Conservation (phyloP, 2,797 vertebrate genomes). For the Takifugu rubripes region DNA sequence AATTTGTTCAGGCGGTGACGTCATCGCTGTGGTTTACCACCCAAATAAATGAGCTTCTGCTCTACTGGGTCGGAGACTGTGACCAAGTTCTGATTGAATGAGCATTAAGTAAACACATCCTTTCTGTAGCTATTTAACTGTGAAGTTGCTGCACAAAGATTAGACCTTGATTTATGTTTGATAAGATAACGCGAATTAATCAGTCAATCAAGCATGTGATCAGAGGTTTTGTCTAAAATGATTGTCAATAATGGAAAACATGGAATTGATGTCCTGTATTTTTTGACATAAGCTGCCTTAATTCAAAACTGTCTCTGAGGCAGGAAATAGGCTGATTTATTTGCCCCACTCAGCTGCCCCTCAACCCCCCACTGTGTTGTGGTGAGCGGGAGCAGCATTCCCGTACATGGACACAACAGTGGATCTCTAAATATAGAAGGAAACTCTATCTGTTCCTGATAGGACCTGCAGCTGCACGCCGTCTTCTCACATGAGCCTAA, state of each 20-base stretch:
- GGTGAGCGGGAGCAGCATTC: slow-evolving; percentile 38
- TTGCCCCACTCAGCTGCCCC: slow-evolving; percentile 47
- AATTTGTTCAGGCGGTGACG: too few relatives aligned
- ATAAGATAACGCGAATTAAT: too few relatives aligned
- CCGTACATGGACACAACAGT: slow-evolving; percentile 68
- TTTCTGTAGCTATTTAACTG: too few relatives aligned
- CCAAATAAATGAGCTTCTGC: too few relatives aligned
- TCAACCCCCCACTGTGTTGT: slow-evolving; percentile 8
- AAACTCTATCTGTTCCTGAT: slow-evolving; percentile 46
- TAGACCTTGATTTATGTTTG: too few relatives aligned
- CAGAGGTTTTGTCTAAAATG: too few relatives aligned
- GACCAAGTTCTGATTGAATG: too few relatives aligned
- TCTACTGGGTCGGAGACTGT: too few relatives aligned
- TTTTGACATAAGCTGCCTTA: slow-evolving; percentile 35
- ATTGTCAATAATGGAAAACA: background rate
- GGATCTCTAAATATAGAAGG: slow-evolving; percentile 65
- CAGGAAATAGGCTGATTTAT: slow-evolving; percentile 33
- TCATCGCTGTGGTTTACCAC: too few relatives aligned
- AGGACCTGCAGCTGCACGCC: slow-evolving; percentile 31
- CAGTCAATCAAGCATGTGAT: too few relatives aligned
- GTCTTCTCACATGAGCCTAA: slow-evolving; percentile 23
- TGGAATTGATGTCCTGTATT: background rate
- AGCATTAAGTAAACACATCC: too few relatives aligned
- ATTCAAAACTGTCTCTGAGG: slow-evolving; percentile 34
- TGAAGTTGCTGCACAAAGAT: too few relatives aligned